Evolutionary conservation across 2,113 vertebrate genomes (phyloP), one percentile per base, ranked within the genome.

Genomic region (Mus musculus): DNA sequence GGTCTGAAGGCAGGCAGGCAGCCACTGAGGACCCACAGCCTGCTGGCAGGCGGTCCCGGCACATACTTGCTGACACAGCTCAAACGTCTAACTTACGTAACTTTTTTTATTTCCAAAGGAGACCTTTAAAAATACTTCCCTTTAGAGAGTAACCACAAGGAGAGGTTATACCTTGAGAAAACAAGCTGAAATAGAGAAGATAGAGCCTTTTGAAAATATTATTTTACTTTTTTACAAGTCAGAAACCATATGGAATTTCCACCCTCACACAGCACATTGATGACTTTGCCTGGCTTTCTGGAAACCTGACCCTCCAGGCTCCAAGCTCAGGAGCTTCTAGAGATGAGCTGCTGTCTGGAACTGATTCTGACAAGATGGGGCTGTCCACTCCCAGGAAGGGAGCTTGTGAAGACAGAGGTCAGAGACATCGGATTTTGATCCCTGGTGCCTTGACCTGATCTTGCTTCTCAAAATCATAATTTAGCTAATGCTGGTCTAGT

Each of bases 221-320:
- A 82, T 96, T 96, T 97, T 96, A 93, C 82, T 90, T 97, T 97
- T 80, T 97, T 82, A 39, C 49, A 93, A 96, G 76, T 96, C 92
- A 96, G 90, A 97, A 97, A 97, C 93, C 96, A 96, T 97, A 96
- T 96, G 95, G 96, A 96, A 95, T 92, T 94, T 96, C 93, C 14
- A 92, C 54, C 84, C 67, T 85, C 30, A 71, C 72, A 26, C 46
- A 92, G 33, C 52, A 90, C 14, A 4, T 85, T 92, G 92, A 97
- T 87, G 87, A 81, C 73, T 97, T 96, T 72, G 61, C 88, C 95
- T 94, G 76, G 56, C 87, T 97, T 93, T 95, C 90, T 78, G 91
- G 97, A 97, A 97, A 98, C 49, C 54, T 33, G 81, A 96, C 39
- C 54, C 76, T 87, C 59, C 59, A 77, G 87, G 88, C 80, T 80